These are phyloP conservation scores for Tenebrosternarchus preto DNA, from an alignment of 2,113 vertebrate genomes.

Conservation along the genomic window DNA sequence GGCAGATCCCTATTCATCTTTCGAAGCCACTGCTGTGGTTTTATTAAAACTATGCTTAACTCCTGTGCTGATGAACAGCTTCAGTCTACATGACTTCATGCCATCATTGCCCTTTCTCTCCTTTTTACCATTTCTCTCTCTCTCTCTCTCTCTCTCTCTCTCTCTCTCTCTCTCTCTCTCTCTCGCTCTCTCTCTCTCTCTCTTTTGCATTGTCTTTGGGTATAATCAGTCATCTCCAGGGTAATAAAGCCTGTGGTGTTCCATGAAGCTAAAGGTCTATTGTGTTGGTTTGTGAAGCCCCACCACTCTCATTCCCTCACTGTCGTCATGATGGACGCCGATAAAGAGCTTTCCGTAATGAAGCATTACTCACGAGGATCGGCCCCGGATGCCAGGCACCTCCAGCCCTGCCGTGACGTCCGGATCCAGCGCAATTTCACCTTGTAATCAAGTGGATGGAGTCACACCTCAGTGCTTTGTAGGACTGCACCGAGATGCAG, in stretches of 20 bases:
- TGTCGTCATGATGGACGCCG: constrained; percentile 44
- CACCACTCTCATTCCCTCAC: constrained; percentile 2
- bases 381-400: constrained; percentile 26
- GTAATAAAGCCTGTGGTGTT: constrained; percentile 32
- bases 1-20: constrained; percentile 22
- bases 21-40: neutral
- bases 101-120: neutral
- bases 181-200: neutral
- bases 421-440: constrained; percentile 11
- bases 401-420: neutral
- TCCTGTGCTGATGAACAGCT: constrained; percentile 60
- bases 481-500: neutral
- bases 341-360: constrained; percentile 68
- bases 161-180: neutral
- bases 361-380: constrained; percentile 60
- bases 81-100: constrained; percentile 50
- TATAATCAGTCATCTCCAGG: constrained; percentile 35
- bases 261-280: constrained; percentile 8
- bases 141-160: neutral
- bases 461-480: constrained; percentile 22
- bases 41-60: constrained; percentile 25
- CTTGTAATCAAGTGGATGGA: constrained; percentile 30
- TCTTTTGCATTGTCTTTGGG: constrained; percentile 30
- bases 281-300: constrained; percentile 16
- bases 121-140: neutral